Evolutionary conservation across 2,888 invertebrate genomes (phyloP).

Genomic region (Colletes collaris): DNA sequence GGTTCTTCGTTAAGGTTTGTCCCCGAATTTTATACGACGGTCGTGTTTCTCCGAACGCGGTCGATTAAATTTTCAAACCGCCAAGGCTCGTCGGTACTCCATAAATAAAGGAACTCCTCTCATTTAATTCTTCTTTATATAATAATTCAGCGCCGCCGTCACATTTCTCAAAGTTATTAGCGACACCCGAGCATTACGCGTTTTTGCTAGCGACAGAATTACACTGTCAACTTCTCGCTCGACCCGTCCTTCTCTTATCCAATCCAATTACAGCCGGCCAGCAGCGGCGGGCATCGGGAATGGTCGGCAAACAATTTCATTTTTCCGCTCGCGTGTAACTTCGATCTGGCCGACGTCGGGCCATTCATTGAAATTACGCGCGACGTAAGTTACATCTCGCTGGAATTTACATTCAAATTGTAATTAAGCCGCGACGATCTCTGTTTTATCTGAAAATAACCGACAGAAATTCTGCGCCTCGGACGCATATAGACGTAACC

Average conservation of each 20-base stretch:
- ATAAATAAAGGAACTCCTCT: conserved; percentile 3
- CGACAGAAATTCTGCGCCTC: conserved; percentile 41
- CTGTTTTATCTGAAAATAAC: conserved; percentile 59
- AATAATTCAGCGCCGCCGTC: conserved; percentile 18
- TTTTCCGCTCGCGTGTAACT: conserved; percentile 42
- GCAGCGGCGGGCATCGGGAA: neutral
- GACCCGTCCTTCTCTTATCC: conserved; percentile 32
- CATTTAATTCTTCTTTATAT: conserved; percentile 1
- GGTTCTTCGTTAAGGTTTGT: neutral
- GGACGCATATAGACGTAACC: conserved; percentile 48
- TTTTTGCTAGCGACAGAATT: conserved; percentile 43
- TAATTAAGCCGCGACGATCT: conserved; percentile 58
- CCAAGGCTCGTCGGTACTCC: neutral
- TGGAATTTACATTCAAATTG: conserved; percentile 58
- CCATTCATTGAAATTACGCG: conserved; percentile 57
- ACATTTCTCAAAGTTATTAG: conserved; percentile 47
- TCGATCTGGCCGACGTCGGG: conserved; percentile 1
- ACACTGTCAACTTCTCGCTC: conserved; percentile 32
- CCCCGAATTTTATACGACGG: neutral
- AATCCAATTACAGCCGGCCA: conserved; percentile 45
- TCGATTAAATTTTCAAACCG: neutral
- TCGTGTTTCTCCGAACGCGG: no score
- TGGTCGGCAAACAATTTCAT: conserved; percentile 43
- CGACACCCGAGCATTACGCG: conserved; percentile 31
- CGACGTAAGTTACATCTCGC: conserved; percentile 54